Base-by-base conservation (phyloP, 2,797 vertebrate species). In the Alcedo atthis region DNA sequence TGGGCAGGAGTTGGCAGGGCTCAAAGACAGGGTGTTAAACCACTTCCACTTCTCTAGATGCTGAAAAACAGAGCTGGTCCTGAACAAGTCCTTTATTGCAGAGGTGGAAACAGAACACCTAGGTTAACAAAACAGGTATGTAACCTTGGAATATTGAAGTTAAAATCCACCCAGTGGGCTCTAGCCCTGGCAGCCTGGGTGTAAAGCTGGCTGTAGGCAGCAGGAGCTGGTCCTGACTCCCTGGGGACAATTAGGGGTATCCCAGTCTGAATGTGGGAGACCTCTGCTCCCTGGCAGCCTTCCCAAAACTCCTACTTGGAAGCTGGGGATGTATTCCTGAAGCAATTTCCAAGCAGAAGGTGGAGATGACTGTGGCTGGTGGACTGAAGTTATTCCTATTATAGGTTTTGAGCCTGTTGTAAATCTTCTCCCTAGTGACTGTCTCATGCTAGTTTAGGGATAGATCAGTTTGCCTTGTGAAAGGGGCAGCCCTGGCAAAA, bases 181-280 rank as follows among this genome's bases (percentile, higher is more conserved):
- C 24, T 57, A 51, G 51, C 43, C 28, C 10, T 35, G 53, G 43
- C 24, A 71, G 30, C 18, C 26, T 51, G 30, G n/a, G 16, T 55
- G 28, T 42, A 53, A 22, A 46, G 35, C 33, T 84, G 82, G 4
- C 45, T 85, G 64, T 1, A 5, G 13, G 49, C 53, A 32, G 55
- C 68, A 46, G 59, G 53, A 89, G 61, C 48, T 86, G 77, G 12
- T 25, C 22, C 28, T 3, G 22, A 7, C 11, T 51, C 30, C 33
- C 40, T 51, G 74, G n/a, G 19, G 33, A 6, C 9, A 13, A 5
- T 22, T 45, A 9, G 2, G 22, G 43, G 7, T 8, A 7, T 55
- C 26, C 22, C 26, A 58, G 18, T 22, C 19, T 0, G 0, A 51
- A 20, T 1, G 24, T n/a, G 32, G 55, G 32, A 55, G 48, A 46